Base-by-base conservation (phyloP, 2,888 invertebrate genomes). In the Cantharis lateralis region DNA sequence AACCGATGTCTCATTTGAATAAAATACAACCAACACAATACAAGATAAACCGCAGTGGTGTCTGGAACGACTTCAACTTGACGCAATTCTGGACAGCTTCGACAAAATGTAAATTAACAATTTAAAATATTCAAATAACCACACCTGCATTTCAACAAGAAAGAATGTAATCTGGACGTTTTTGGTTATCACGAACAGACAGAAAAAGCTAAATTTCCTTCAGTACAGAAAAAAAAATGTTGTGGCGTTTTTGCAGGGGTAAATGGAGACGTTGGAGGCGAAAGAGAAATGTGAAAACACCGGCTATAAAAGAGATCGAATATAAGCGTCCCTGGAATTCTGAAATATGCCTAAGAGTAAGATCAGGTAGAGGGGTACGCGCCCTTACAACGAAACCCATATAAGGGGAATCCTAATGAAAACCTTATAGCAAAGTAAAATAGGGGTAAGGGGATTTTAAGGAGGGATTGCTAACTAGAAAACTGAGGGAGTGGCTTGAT, bases 401-500 rank as follows among this genome's bases (percentile, higher is more conserved):
- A 77, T 64, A 75, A 78, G 78, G 78, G 77, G 80, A 78, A 79
- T 72, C 74, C 75, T 71, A 72, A 48, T 71, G 77, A 75, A 77
- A 77, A 81, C 78, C 78, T 80, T 80, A 79, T 72, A 76, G 72
- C 62, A 76, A 78, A 78, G 76, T 75, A 78, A 79, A 76, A 72
- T 78, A 74, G 79, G 73, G 75, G 80, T 66, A 81, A 79, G 82
- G 79, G 79, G 82, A 80, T 82, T 82, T 82, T 82, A 84, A 84
- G 85, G 84, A 84, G 84, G 84, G 84, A 83, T 82, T 80, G 81
- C 79, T 78, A 79, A 79, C 79, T 81, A 80, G 82, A 80, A 80
- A 77, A 78, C 80, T 80, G 80, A 83, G 83, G 86, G 86, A 85
- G 86, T 86, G 86, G 86, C 86, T 82, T 85, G 83, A 84, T 83